Conservation (phyloP, 2,113 vertebrate genomes). For the Paradoxurus hermaphroditus region DNA sequence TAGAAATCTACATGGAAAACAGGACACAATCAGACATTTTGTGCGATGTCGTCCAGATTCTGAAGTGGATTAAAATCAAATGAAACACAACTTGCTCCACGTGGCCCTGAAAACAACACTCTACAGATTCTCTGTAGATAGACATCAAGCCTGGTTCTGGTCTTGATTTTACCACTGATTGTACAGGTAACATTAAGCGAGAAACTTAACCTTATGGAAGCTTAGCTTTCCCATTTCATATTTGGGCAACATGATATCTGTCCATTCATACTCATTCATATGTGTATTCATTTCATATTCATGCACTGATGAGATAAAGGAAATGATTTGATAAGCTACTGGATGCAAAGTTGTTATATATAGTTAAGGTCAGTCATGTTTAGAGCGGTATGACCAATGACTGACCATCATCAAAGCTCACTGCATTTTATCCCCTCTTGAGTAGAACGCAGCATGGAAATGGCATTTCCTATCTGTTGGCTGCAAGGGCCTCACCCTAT, state of each 20-base stretch:
- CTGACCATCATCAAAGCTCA: not conserved
- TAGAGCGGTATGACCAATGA: not conserved
- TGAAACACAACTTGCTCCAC: conserved; percentile 8
- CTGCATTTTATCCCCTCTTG: not conserved
- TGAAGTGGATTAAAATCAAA: conserved; percentile 45
- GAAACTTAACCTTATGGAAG: not conserved
- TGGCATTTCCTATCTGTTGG: not conserved
- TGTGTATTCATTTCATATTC: not conserved
- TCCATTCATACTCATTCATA: not conserved
- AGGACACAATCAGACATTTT: conserved; percentile 12
- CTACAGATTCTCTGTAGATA: not conserved
- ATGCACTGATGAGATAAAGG: not conserved
- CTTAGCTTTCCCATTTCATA: not conserved
- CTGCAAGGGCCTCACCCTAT: not conserved
- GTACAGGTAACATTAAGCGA: not conserved
- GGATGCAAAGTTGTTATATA: not conserved
- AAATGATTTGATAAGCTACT: not conserved
- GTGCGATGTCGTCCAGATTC: not conserved
- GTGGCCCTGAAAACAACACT: conserved; percentile 1
- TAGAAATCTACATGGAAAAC: conserved; percentile 50
- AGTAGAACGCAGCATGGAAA: not conserved
- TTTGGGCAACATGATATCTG: not conserved
- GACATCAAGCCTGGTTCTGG: not conserved
- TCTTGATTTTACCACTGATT: not conserved
- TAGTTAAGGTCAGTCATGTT: not conserved